phyloP scores from a whole-genome alignment of 2,113 vertebrate genomes.

The Fregetta grallaria region DNA sequence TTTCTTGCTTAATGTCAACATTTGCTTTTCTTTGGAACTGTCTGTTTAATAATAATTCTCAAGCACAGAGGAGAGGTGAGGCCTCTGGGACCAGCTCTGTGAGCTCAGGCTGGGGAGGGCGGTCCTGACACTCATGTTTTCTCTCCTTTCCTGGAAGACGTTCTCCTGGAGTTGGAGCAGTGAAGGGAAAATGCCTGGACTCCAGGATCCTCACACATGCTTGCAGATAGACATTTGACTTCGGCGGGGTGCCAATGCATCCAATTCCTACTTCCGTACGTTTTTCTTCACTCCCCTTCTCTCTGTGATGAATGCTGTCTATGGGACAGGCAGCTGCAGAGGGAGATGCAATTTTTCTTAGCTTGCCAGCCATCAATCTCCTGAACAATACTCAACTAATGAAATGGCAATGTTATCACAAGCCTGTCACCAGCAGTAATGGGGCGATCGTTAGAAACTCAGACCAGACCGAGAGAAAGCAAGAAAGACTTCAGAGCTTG shows the following conservation, averaged over 20 bases:
- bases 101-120: not conserved
- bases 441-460: not conserved
- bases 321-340: slow-evolving; percentile 43
- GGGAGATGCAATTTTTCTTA: slow-evolving; percentile 43
- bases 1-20: not conserved
- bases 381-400: slow-evolving; percentile 44
- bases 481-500: not conserved
- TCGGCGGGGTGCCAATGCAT: fast-evolving
- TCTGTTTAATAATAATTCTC: not conserved
- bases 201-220: not conserved
- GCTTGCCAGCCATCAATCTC: slow-evolving; percentile 58
- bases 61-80: not conserved
- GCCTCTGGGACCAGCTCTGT: not conserved
- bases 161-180: not conserved
- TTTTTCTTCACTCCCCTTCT: not conserved
- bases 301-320: not conserved
- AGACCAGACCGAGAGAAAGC: not conserved
- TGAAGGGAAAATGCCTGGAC: not conserved
- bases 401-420: slow-evolving; percentile 42
- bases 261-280: not conserved
- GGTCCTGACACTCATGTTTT: not conserved
- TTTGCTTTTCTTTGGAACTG: slow-evolving; percentile 39
- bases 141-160: not conserved
- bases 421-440: not conserved
- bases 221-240: not conserved